Evolutionary conservation across 2,113 vertebrate genomes (phyloP).

Genomic region (Pongo pygmaeus): DNA sequence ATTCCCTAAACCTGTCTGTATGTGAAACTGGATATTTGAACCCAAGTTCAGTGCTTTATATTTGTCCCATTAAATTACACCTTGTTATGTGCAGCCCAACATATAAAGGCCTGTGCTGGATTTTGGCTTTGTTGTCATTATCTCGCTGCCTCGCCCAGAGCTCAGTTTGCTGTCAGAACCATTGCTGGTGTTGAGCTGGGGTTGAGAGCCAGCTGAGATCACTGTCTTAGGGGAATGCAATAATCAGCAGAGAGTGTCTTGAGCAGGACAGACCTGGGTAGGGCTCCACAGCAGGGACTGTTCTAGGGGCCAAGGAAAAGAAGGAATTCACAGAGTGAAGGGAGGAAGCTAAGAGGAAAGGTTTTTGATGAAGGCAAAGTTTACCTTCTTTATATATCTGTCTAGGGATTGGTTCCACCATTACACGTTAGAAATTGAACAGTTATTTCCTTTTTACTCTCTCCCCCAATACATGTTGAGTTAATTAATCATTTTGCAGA

Average conservation of each 20-base stretch:
- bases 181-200: neutral
- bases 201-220: constrained; percentile 18
- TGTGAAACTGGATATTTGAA: neutral
- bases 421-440: neutral
- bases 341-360: neutral
- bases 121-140: neutral
- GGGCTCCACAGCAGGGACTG: neutral
- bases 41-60: neutral
- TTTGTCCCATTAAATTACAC: neutral
- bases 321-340: neutral
- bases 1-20: neutral
- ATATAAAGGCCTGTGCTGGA: neutral
- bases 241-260: neutral
- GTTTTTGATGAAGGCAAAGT: neutral
- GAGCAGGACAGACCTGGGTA: neutral
- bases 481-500: neutral
- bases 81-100: neutral
- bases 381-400: neutral
- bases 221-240: neutral
- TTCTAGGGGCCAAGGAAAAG: neutral
- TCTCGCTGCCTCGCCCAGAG: neutral
- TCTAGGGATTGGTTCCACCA: neutral
- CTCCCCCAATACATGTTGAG: neutral
- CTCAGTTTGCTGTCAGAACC: neutral
- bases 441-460: neutral